Percentiles rank a stretch among this genome's conserved stretches.
Conservation (phyloP, 2,888 invertebrate species). For the Idaea dimidiata region DNA sequence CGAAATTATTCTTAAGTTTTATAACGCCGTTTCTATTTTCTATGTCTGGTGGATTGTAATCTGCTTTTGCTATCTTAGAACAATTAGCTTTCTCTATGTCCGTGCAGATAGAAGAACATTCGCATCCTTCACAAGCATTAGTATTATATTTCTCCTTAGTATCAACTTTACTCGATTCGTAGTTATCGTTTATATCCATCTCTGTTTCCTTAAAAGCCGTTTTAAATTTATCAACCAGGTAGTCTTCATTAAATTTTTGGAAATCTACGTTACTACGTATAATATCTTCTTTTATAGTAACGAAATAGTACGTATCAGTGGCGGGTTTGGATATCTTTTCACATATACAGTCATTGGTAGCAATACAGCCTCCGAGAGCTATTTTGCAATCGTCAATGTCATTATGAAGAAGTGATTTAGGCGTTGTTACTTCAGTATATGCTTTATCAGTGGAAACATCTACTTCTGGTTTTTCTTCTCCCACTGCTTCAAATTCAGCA, state of each 20-base stretch:
- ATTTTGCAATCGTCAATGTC: conserved; percentile 44
- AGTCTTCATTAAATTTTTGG: background rate
- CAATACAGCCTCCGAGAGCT: conserved; percentile 50
- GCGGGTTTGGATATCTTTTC: conserved; percentile 41
- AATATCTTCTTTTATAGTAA: background rate
- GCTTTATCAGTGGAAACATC: background rate
- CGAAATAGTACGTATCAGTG: background rate
- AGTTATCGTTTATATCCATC: conserved; percentile 4
- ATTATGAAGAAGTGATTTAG: conserved; percentile 16
- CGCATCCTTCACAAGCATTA: conserved; percentile 42
- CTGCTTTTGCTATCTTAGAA: conserved; percentile 7
- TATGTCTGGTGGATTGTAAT: conserved; percentile 11
- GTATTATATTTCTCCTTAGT: conserved; percentile 12
- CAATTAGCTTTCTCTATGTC: conserved; percentile 18
- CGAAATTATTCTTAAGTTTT: conserved; percentile 58
- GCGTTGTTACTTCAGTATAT: background rate
- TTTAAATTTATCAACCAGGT: conserved; percentile 8
- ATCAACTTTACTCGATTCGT: conserved; percentile 17
- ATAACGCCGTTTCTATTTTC: conserved; percentile 48
- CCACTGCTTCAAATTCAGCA: background rate
- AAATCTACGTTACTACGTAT: background rate
- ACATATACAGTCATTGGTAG: conserved; percentile 50
- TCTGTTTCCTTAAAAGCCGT: conserved; percentile 5
- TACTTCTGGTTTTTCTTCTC: background rate
- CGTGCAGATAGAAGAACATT: conserved; percentile 40